Evolutionary conservation across 2,888 invertebrate species (phyloP), one percentile per base, ranked within the genome.

Genomic region (Achlya flavicornis): DNA sequence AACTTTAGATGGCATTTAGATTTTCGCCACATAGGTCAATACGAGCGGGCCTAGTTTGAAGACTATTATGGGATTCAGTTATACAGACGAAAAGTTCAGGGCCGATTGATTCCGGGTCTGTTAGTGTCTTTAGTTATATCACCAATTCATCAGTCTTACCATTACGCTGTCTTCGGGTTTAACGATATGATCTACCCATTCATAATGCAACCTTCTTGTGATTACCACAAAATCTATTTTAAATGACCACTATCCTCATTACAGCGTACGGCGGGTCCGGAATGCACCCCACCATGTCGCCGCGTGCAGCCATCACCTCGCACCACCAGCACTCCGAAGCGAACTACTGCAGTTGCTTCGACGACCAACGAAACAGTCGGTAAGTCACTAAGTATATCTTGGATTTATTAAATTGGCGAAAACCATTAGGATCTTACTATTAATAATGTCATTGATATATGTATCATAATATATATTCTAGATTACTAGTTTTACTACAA

Each of bases 201-300:
- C 38, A 10, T 8, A 8, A 38, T 10, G 5, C 38, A 38, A 38
- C 38, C 38, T 38, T 38, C 1, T 38, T 38, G 38, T 38, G 10
- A 10, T 3, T 38, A 38, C 1, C 38, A 10, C 38, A 38, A 38
- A 0, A 11, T 0, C 8, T 38, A 38, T 41, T 41, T 12, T 41
- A 19, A 57, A 61, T 46, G 19, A 6, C 16, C 11, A 61, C 3
- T 58, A 58, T 70, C 63, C 65, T 68, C 12, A 12, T 85, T 79
- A 3, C 85, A 93, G 93, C 90, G 90, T 67, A 74, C 84, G 53
- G 77, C 83, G 64, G 86, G 78, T 19, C 91, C 93, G 63, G 92
- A 92, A 78, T 91, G 91, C 74, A 87, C 88, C 43, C 81, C 92
- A 68, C 93, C 93, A 53, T 93, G 93, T 66, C 87, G 92, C 14